Evolutionary conservation across 1,140 invertebrate genomes (phyloP).

Genomic region (Diuraphis noxia): DNA sequence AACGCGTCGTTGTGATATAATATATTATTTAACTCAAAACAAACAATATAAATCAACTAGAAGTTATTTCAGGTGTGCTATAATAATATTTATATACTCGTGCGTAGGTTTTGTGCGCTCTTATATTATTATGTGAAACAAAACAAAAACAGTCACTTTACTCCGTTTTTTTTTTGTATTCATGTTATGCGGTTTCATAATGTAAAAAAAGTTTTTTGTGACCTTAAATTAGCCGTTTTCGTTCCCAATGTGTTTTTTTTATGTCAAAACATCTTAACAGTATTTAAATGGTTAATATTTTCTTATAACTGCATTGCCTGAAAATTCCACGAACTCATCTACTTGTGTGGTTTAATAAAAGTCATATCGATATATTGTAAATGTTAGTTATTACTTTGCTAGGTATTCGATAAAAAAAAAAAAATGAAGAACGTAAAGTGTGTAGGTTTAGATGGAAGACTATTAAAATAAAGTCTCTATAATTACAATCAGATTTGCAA

Average conservation of each 20-base stretch:
- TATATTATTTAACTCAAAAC: neutral
- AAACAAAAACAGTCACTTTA: neutral
- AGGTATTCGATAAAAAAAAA: too few relatives aligned
- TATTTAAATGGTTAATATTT: too few relatives aligned
- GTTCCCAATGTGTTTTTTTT: neutral
- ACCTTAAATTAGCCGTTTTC: neutral
- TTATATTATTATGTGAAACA: too few relatives aligned
- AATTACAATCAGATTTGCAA: accelerated
- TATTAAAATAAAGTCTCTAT: neutral
- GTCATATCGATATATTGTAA: neutral
- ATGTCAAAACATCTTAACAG: neutral
- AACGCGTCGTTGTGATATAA: too few relatives aligned
- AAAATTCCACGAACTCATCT: neutral
- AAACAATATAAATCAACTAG: neutral
- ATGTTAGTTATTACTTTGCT: neutral
- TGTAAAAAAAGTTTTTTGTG: neutral
- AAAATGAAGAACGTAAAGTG: too few relatives aligned
- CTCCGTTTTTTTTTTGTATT: neutral
- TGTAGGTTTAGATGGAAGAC: neutral
- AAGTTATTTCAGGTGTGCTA: neutral
- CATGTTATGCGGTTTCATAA: neutral
- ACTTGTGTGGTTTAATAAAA: neutral
- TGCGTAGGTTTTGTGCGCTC: too few relatives aligned
- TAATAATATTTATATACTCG: neutral
- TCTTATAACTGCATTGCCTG: too few relatives aligned